These are phyloP conservation scores for Anableps anableps DNA, from an alignment of 2,797 vertebrate species.

Conservation along the genomic window DNA sequence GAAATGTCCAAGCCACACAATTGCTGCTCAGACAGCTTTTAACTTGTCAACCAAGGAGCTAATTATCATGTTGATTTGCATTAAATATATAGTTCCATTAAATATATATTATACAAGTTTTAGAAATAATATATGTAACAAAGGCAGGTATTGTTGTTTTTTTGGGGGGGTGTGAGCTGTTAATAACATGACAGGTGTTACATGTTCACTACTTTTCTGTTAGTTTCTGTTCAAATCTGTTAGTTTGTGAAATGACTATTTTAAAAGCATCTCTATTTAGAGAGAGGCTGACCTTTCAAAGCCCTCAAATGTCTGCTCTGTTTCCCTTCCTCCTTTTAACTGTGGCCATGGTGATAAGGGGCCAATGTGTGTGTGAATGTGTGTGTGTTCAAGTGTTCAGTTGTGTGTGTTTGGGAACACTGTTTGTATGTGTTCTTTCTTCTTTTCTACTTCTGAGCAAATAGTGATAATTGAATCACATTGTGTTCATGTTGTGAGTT, in stretches of 20 bases:
- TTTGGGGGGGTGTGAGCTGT: not conserved
- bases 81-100: not conserved
- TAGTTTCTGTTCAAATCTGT: slow-evolving; percentile 41
- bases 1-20: slow-evolving; percentile 4
- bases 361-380: slow-evolving; percentile 50
- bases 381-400: slow-evolving; percentile 12
- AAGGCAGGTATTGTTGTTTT: not conserved
- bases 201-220: slow-evolving; percentile 36
- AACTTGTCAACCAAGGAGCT: not conserved
- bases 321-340: slow-evolving; percentile 59
- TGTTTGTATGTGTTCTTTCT: slow-evolving; percentile 53
- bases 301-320: slow-evolving; percentile 41
- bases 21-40: not conserved
- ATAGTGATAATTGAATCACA: slow-evolving; percentile 59
- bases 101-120: not conserved
- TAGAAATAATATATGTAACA: not conserved
- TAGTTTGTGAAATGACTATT: slow-evolving; percentile 26
- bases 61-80: not conserved
- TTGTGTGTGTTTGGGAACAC: slow-evolving; percentile 35
- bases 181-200: slow-evolving; percentile 1
- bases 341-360: slow-evolving; percentile 66
- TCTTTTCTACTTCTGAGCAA: slow-evolving; percentile 45
- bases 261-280: slow-evolving; percentile 52
- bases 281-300: slow-evolving; percentile 60
- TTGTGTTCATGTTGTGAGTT: slow-evolving; percentile 41